Evolutionary conservation across 2,888 invertebrate genomes (phyloP).

Genomic region (Hipparchia semele): DNA sequence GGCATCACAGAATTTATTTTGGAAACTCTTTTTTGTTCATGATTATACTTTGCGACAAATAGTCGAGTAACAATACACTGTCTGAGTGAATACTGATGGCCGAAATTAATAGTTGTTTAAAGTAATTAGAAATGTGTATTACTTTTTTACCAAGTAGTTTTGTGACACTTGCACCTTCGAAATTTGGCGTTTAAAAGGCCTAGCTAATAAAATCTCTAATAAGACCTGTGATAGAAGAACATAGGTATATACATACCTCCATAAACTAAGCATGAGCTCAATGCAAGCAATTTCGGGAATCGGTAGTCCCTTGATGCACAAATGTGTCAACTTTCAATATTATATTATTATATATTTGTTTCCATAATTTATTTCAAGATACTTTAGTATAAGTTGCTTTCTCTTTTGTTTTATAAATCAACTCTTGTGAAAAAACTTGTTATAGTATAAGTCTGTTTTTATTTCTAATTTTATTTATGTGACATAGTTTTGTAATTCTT

Average conservation of each 20-base stretch:
- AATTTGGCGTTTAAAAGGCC: not conserved
- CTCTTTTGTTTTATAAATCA: slow-evolving; percentile 45
- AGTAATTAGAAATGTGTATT: not conserved
- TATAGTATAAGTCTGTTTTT: slow-evolving; percentile 63
- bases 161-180: not conserved
- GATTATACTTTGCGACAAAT: slow-evolving; percentile 52
- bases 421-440: slow-evolving; percentile 50
- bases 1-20: slow-evolving; percentile 18
- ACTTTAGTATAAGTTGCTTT: slow-evolving; percentile 48
- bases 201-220: not conserved
- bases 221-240: too few relatives aligned
- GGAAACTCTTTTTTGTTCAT: slow-evolving; percentile 15
- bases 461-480: slow-evolving; percentile 75
- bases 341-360: slow-evolving; percentile 9
- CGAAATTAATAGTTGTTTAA: not conserved
- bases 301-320: not conserved
- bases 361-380: slow-evolving; percentile 36
- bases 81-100: not conserved
- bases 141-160: not conserved
- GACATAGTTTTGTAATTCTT: slow-evolving; percentile 68
- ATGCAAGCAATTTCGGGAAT: not conserved
- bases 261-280: too few relatives aligned
- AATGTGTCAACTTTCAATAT: not conserved
- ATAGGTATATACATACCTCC: too few relatives aligned
- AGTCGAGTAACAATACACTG: not conserved